Evolutionary conservation across 2,113 vertebrate species (phyloP).

Genomic region (Brachypteracias leptosomus): DNA sequence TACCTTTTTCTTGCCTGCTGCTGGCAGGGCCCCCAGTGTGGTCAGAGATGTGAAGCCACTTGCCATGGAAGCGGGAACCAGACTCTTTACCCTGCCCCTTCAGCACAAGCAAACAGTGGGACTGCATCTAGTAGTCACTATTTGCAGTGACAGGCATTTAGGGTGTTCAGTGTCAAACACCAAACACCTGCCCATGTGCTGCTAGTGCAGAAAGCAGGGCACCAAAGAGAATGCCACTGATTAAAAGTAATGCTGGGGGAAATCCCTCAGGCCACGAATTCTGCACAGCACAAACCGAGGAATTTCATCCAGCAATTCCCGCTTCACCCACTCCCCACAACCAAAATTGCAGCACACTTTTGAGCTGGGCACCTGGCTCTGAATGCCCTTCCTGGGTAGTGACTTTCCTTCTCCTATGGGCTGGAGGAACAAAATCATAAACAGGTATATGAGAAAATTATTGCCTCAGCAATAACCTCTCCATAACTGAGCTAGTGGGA

Average conservation of each 20-base stretch:
- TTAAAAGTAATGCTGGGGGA: neutral
- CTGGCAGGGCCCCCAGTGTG: accelerated
- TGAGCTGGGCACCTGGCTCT: neutral
- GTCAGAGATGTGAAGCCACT: neutral
- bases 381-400: accelerated
- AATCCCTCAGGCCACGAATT: neutral
- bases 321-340: neutral
- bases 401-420: neutral
- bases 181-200: neutral
- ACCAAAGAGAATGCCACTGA: neutral
- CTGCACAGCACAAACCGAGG: neutral
- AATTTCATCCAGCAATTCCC: neutral
- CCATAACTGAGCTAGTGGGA: neutral
- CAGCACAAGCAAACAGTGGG: neutral
- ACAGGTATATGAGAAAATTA: neutral
- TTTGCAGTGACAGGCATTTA: no score
- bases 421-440: neutral
- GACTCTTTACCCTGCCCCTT: neutral
- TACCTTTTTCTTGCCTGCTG: neutral
- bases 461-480: neutral
- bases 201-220: neutral
- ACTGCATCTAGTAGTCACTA: neutral
- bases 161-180: neutral
- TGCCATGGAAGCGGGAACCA: accelerated
- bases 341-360: neutral